These are phyloP conservation scores for Atta cephalotes DNA, from an alignment of 1,140 invertebrate genomes.

Conservation along the genomic window DNA sequence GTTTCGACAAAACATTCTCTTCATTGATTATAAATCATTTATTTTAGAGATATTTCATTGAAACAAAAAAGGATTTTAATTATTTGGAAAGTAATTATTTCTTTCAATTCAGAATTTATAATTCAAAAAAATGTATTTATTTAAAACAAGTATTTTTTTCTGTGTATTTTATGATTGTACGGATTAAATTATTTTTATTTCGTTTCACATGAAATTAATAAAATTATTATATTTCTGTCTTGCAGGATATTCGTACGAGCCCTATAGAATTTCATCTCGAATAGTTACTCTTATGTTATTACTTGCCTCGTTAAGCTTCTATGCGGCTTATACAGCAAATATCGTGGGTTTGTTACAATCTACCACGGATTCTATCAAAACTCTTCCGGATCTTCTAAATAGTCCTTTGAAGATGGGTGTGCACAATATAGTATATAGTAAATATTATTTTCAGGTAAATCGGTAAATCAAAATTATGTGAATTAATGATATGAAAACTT, in stretches of 20 bases:
- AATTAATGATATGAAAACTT: neutral
- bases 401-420: conserved; percentile 88
- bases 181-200: conserved; percentile 1
- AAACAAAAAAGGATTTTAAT: too few species aligned
- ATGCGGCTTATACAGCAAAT: conserved; percentile 89
- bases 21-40: too few species aligned
- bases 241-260: conserved; percentile 77
- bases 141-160: too few species aligned
- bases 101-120: too few species aligned
- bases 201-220: neutral
- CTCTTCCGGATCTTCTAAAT: conserved; percentile 87
- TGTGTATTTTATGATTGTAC: neutral
- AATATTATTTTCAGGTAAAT: conserved; percentile 88
- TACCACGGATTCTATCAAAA: conserved; percentile 88
- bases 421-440: conserved; percentile 88
- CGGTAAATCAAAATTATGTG: conserved; percentile 50
- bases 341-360: conserved; percentile 89
- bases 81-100: too few species aligned
- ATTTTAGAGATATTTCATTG: too few species aligned
- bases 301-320: conserved; percentile 82
- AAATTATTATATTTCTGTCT: neutral
- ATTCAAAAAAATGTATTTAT: too few species aligned
- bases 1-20: too few species aligned
- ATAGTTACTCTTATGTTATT: conserved; percentile 79
- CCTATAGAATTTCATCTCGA: conserved; percentile 74